phyloP scores from a whole-genome alignment of 2,888 invertebrate genomes.

The Leptinotarsa peninsularis region DNA sequence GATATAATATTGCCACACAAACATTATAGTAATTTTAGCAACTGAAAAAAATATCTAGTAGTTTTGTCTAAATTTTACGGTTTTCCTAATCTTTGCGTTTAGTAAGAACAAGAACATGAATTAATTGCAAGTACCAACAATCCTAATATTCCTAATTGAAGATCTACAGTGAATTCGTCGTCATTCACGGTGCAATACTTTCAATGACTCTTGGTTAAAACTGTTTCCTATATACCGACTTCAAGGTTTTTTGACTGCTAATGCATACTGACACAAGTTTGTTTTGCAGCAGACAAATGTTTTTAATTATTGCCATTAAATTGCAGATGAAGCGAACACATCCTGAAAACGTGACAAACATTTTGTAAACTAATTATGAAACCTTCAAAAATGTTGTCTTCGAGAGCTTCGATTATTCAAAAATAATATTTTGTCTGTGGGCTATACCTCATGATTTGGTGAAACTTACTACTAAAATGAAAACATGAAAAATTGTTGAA shows the following conservation, averaged over 20 bases:
- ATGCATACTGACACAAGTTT: background rate
- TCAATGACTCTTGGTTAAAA: background rate
- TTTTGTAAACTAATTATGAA: background rate
- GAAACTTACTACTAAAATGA: background rate
- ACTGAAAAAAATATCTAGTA: no score
- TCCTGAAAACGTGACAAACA: conserved; percentile 13
- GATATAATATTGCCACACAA: no score
- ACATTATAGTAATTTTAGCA: background rate
- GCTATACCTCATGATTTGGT: background rate
- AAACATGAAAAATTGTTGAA: background rate
- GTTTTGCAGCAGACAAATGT: background rate
- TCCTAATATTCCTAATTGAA: no score
- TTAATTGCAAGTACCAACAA: no score
- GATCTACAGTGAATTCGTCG: conserved; percentile 8
- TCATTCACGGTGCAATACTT: background rate
- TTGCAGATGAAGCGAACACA: conserved; percentile 11
- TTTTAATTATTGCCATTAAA: conserved; percentile 10
- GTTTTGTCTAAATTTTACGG: no score
- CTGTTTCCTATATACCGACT: background rate
- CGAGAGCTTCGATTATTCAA: background rate
- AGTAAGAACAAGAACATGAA: no score
- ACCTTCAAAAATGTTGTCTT: background rate
- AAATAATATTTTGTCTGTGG: background rate
- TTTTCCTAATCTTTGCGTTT: no score
- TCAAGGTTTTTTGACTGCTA: background rate